These are phyloP conservation scores for Beris chalybata DNA, from an alignment of 2,888 invertebrate genomes.

Conservation along the genomic window DNA sequence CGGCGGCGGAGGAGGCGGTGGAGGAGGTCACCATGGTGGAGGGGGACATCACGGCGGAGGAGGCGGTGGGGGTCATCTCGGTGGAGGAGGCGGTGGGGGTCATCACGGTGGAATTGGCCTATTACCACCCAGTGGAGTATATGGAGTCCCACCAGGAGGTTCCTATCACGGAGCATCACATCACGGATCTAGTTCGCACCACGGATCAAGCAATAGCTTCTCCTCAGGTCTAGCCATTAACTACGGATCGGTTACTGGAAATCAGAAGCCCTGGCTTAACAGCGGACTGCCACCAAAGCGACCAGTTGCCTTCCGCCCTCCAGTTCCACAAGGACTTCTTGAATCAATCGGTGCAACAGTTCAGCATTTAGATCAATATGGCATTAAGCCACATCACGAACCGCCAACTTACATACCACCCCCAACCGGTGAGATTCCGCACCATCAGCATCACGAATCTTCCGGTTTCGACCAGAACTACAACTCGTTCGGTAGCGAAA, in stretches of 20 bases:
- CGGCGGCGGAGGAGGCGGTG: slow-evolving; percentile 34
- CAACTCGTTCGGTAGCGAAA: slow-evolving; percentile 30
- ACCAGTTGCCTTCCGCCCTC: slow-evolving; percentile 74
- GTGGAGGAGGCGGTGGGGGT: not conserved
- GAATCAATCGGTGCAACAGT: slow-evolving; percentile 67
- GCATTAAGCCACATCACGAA: slow-evolving; percentile 59
- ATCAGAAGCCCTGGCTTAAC: slow-evolving; percentile 46
- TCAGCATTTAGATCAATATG: slow-evolving; percentile 64
- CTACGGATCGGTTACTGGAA: slow-evolving; percentile 49
- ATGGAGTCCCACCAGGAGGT: slow-evolving; percentile 46
- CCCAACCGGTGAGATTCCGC: slow-evolving; percentile 59
- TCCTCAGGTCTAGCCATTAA: slow-evolving; percentile 46
- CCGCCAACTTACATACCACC: slow-evolving; percentile 66
- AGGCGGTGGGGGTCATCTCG: no score
- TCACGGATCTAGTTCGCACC: slow-evolving; percentile 22
- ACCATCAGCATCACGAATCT: slow-evolving; percentile 28
- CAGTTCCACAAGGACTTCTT: slow-evolving; percentile 70
- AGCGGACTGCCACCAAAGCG: slow-evolving; percentile 53
- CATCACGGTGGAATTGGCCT: slow-evolving; percentile 31
- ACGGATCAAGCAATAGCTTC: slow-evolving; percentile 33
- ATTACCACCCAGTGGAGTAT: slow-evolving; percentile 64
- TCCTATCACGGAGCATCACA: slow-evolving; percentile 13
- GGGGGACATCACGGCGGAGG: no score
- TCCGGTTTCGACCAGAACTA: slow-evolving; percentile 33
- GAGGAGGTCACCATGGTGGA: not conserved